Evolutionary conservation across 2,113 vertebrate species (phyloP).

Genomic region (Hippocampus abdominalis): DNA sequence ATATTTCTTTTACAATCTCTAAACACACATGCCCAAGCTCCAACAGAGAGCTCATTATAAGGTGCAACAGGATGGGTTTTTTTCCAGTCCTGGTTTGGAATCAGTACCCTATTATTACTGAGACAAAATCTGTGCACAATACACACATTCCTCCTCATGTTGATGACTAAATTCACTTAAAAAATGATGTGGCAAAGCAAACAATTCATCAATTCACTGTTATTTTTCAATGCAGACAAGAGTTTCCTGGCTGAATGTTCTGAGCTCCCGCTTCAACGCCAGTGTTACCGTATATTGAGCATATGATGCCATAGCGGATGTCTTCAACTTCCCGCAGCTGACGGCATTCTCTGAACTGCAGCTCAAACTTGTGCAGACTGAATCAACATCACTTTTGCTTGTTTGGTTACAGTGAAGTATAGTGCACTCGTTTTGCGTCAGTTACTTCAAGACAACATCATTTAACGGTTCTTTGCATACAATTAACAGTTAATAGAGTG

Average conservation of each 20-base stretch:
- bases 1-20: not conserved
- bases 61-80: constrained; percentile 26
- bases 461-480: not conserved
- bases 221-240: not conserved
- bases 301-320: not conserved
- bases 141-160: not conserved
- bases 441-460: not conserved
- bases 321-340: not conserved
- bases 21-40: constrained; percentile 8
- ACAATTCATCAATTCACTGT: not conserved
- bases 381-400: not conserved
- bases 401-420: not conserved
- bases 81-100: constrained; percentile 29
- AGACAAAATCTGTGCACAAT: constrained; percentile 11
- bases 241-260: not conserved
- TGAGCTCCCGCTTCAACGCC: no score
- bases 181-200: not conserved
- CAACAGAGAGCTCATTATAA: constrained; percentile 22
- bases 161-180: not conserved
- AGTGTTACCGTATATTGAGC: no score
- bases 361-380: not conserved
- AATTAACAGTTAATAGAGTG: not conserved
- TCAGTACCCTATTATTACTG: constrained; percentile 42
- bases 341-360: not conserved
- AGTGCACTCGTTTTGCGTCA: not conserved